Evolutionary conservation across 2,888 invertebrate species (phyloP).

Genomic region (Hydraecia micacea): DNA sequence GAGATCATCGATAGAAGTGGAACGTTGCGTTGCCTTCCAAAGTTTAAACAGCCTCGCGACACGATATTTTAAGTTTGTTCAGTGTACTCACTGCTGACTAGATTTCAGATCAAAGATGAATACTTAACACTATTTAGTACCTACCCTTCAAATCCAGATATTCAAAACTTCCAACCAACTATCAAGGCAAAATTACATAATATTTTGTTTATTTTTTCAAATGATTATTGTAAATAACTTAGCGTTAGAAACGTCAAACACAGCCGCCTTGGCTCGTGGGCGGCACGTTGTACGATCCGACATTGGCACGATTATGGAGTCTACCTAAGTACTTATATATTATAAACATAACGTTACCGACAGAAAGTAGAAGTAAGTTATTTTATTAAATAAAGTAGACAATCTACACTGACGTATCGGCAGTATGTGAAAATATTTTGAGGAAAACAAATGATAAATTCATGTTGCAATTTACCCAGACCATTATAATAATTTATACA

Average conservation of each 20-base stretch:
- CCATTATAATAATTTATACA: conserved; percentile 1
- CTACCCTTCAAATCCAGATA: neutral
- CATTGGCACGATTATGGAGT: conserved; percentile 30
- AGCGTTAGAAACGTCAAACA: conserved; percentile 56
- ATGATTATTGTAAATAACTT: conserved; percentile 40
- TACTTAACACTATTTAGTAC: neutral
- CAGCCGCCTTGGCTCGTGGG: conserved; percentile 60
- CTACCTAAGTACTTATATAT: conserved; percentile 13
- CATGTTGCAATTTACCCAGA: conserved; percentile 11
- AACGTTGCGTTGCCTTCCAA: neutral
- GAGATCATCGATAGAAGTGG: conserved; percentile 39
- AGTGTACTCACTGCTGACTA: no score
- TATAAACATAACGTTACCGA: conserved; percentile 4
- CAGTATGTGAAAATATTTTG: neutral
- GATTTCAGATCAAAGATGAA: neutral
- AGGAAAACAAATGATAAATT: conserved; percentile 3
- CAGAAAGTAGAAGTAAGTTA: neutral
- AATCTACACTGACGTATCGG: neutral
- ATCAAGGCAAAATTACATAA: conserved; percentile 19
- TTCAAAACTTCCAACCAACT: neutral
- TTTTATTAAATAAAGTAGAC: neutral
- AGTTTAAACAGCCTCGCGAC: neutral
- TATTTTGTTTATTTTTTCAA: conserved; percentile 35
- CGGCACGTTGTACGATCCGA: conserved; percentile 42
- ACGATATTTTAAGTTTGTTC: neutral